phyloP scores from a whole-genome alignment of 2,113 vertebrate species.

The Hipposideros armiger region DNA sequence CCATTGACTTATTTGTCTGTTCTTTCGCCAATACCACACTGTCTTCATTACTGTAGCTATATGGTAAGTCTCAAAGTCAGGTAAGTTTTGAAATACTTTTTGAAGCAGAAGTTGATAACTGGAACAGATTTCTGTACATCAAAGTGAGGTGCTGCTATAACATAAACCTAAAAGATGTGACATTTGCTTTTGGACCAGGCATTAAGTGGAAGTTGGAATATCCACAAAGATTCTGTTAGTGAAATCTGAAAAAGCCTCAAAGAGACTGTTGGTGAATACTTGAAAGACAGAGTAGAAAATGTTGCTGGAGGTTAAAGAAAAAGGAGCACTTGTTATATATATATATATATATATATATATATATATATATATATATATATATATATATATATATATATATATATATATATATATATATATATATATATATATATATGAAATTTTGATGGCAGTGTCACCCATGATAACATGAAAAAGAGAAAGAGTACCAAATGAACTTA shows the following conservation, averaged over 20 bases:
- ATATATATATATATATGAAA: too few relatives aligned
- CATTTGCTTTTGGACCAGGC: conserved; percentile 43
- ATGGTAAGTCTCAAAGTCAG: not conserved
- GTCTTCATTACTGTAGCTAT: not conserved
- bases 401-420: too few relatives aligned
- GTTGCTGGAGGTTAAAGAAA: conserved; percentile 16
- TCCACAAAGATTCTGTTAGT: conserved; percentile 14
- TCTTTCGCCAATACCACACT: not conserved
- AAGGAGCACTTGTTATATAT: not conserved
- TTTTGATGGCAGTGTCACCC: not conserved
- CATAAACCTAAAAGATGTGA: conserved; percentile 27
- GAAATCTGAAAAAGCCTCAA: conserved; percentile 49
- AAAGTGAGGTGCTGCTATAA: not conserved
- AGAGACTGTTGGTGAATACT: conserved; percentile 6
- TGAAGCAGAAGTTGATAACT: conserved; percentile 34
- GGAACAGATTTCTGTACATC: conserved; percentile 6
- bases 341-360: too few relatives aligned
- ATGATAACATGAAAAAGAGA: not conserved
- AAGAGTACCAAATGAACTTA: not conserved
- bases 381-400: too few relatives aligned
- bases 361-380: too few relatives aligned
- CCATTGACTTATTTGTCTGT: not conserved
- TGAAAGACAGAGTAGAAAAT: conserved; percentile 55
- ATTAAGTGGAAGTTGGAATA: conserved; percentile 45
- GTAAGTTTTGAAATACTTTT: conserved; percentile 36